Evolutionary conservation across 2,797 vertebrate species (phyloP).

Genomic region (Tokudaia muenninki): DNA sequence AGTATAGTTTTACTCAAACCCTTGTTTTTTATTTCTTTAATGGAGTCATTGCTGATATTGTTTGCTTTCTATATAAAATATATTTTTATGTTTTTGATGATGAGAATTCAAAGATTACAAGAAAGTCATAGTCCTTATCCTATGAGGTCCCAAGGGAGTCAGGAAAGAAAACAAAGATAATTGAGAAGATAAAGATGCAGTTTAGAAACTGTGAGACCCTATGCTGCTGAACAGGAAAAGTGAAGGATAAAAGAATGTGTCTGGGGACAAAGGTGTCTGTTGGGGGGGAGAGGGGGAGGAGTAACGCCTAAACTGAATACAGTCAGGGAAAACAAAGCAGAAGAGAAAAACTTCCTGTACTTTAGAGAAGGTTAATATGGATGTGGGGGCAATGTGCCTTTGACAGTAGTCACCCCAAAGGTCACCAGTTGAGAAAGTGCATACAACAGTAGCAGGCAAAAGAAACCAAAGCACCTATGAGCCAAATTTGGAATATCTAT

Average conservation of each 20-base stretch:
- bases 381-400: background rate
- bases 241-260: background rate
- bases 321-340: background rate
- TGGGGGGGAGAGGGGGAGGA: background rate
- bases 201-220: background rate
- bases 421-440: background rate
- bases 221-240: background rate
- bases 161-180: constrained; percentile 47
- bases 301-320: background rate
- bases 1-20: background rate
- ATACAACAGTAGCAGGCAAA: background rate
- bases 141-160: background rate
- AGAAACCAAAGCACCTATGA: background rate
- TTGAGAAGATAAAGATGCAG: background rate
- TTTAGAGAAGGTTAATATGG: background rate
- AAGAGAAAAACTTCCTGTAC: background rate
- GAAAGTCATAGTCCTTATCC: background rate
- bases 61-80: constrained; percentile 8
- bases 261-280: background rate
- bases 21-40: constrained; percentile 34
- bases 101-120: constrained; percentile 24
- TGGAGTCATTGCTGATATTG: background rate
- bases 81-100: constrained; percentile 14
- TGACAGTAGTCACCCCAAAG: background rate
- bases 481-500: background rate